phyloP scores from a whole-genome alignment of 23 tunicate species.

The Trididemnum clinides region DNA sequence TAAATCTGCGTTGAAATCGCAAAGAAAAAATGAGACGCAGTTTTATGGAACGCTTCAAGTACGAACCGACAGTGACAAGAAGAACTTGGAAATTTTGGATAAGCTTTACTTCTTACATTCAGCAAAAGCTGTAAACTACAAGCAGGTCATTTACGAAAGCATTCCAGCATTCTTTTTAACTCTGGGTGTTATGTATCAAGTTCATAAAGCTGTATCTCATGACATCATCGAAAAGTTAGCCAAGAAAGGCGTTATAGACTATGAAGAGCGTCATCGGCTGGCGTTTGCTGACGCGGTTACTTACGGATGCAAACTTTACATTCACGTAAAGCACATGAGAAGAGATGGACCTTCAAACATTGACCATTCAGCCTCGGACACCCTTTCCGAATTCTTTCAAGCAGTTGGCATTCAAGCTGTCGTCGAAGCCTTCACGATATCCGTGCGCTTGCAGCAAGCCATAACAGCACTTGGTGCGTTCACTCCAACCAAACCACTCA shows the following conservation, averaged over 20 bases:
- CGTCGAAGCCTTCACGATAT: neutral
- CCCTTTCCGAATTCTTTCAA: neutral
- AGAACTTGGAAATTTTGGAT: neutral
- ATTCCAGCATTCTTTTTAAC: neutral
- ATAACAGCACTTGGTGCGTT: neutral
- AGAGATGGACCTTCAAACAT: neutral
- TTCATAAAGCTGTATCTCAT: neutral
- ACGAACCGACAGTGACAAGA: neutral
- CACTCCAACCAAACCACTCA: neutral
- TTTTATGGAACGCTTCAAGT: neutral
- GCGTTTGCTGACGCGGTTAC: neutral
- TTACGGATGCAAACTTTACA: neutral
- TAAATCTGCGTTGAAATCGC: neutral
- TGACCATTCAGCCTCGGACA: neutral
- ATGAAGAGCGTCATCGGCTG: neutral
- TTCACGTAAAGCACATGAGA: neutral
- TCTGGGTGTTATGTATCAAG: neutral
- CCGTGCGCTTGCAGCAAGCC: neutral
- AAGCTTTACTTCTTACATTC: conserved; percentile 4
- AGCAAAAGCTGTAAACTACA: neutral
- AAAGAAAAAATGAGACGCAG: neutral
- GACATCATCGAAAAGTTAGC: neutral
- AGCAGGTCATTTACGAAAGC: neutral
- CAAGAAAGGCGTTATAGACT: neutral
- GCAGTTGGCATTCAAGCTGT: neutral